Base-by-base conservation (phyloP, 1,140 invertebrate genomes). In the Eriocheir sinensis region DNA sequence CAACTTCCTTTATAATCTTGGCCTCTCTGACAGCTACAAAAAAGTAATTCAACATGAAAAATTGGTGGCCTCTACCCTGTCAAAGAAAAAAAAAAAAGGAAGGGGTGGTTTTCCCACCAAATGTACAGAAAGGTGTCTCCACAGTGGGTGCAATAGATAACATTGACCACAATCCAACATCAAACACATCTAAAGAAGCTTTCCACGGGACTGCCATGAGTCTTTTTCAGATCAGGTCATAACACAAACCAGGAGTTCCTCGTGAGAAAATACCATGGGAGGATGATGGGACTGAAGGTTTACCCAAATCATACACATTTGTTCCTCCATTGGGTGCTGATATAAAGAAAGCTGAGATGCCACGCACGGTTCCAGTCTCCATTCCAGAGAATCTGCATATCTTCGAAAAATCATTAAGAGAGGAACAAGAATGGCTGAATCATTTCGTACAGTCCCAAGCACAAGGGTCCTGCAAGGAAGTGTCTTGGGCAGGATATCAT, bases 131-230 rank as follows among this genome's bases (percentile, higher is more conserved):
- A 40, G 32, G 36, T 41, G 21, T 89, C 88, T 89, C 8, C 44
- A 81, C 53, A 17, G 38, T 41, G 12, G 86, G 86, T 89, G 86
- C 86, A 38, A 89, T 89, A 89, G 86, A 89, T 89, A 89, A 41
- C 8, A 83, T 83, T 9, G 30, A 83, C 9, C 81, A 83, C 30
- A 83, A 21, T 32, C 32, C 81, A 83, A 89, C 38, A 41, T 89
- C 86, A 15, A 89, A 34, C 15, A 17, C 86, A 89, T 89, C 17
- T 8, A 89, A 89, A 89, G 36, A 89, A 41, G 30, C 36, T 89
- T 89, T 89, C 38, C 86, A 41, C 30, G 86, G 86, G 40, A 15
- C 38, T 36, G 30, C 36, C 30, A 38, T 89, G 86, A 89, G 38
- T 38, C 86, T 89, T 17, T 89, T 17, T 9, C 86, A 89, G 86